A percentile compares a stretch with the other conserved stretches of the same genome.
phyloP scores from a whole-genome alignment of 2,888 invertebrate genomes.

The Limnephilus lunatus region DNA sequence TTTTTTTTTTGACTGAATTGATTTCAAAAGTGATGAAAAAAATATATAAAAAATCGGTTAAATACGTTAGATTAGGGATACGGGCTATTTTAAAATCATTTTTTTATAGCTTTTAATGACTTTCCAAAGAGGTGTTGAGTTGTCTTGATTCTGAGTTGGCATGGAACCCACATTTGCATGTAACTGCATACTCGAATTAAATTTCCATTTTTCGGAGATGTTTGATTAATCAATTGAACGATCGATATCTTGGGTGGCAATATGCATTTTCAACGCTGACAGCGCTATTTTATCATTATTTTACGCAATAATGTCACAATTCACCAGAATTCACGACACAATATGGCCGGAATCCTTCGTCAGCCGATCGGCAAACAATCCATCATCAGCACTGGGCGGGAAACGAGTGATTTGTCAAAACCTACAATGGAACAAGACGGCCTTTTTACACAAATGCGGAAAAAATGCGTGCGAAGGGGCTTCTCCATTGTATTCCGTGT shows the following conservation, averaged over 20 bases:
- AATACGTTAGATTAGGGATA: too few species aligned
- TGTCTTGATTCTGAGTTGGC: too few species aligned
- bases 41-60: too few species aligned
- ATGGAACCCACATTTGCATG: too few species aligned
- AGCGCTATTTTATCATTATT: neutral
- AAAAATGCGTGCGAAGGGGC: conserved; percentile 13
- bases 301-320: neutral
- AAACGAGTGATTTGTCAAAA: neutral
- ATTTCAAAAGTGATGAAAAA: too few species aligned
- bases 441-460: conserved; percentile 39
- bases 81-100: too few species aligned
- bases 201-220: too few species aligned
- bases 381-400: neutral
- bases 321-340: neutral
- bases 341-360: neutral
- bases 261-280: neutral
- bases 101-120: too few species aligned
- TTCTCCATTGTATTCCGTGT: neutral
- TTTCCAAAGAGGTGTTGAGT: too few species aligned
- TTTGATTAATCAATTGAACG: too few species aligned
- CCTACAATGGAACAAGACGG: neutral
- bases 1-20: too few species aligned
- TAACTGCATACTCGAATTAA: too few species aligned
- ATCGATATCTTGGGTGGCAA: neutral
- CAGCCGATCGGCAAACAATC: neutral